These are phyloP conservation scores for Emmelina monodactyla DNA, from an alignment of 2,888 invertebrate genomes.

Conservation along the genomic window DNA sequence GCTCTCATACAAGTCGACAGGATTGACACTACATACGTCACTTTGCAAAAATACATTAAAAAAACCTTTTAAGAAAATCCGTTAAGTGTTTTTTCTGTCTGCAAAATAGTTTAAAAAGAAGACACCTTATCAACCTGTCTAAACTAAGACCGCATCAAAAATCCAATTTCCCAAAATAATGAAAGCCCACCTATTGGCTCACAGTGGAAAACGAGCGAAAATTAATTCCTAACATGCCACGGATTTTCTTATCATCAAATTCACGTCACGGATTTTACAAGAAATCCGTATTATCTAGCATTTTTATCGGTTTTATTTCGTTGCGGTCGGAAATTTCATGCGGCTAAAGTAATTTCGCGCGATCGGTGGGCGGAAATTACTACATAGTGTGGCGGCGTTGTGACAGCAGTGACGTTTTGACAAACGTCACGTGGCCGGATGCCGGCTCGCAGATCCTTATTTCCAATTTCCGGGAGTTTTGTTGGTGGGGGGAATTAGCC, in stretches of 20 bases:
- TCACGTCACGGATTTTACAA: constrained; percentile 11
- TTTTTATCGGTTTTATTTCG: constrained; percentile 47
- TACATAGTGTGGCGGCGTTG: constrained; percentile 65
- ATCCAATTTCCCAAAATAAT: too few relatives aligned
- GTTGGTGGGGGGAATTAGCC: constrained; percentile 63
- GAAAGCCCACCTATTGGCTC: too few relatives aligned
- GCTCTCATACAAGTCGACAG: constrained; percentile 16
- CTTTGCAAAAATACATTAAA: too few relatives aligned
- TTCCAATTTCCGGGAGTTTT: constrained; percentile 65
- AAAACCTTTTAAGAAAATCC: too few relatives aligned
- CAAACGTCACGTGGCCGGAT: constrained; percentile 65
- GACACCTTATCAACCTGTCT: too few relatives aligned
- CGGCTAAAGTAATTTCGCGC: constrained; percentile 65
- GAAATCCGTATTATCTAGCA: constrained; percentile 23
- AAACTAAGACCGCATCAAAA: too few relatives aligned
- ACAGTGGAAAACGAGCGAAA: neutral
- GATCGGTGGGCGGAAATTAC: constrained; percentile 62
- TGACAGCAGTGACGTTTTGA: too few relatives aligned
- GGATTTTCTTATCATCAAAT: neutral
- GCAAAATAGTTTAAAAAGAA: too few relatives aligned
- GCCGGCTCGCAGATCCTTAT: constrained; percentile 61
- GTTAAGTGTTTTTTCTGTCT: too few relatives aligned
- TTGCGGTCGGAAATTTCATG: constrained; percentile 59
- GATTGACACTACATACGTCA: too few relatives aligned
- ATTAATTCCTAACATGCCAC: neutral